Percentiles rank a stretch among this genome's conserved stretches.
Evolutionary conservation across 2,888 invertebrate genomes (phyloP).

Genomic region (Dryadula phaetusa): DNA sequence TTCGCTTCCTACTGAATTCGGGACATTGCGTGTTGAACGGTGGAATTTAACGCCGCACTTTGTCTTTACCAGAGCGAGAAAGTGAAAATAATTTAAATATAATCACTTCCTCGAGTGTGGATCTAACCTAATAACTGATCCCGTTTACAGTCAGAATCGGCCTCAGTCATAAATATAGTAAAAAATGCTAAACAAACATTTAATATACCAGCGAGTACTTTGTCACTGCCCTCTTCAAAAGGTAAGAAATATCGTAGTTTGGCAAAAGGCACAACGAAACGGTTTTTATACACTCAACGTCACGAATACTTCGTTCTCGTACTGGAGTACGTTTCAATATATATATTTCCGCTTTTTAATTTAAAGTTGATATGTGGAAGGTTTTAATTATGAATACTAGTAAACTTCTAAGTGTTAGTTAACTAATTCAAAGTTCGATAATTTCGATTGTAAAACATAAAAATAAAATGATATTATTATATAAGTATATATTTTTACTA

Average conservation of each 20-base stretch:
- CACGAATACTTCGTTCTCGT: constrained; percentile 29
- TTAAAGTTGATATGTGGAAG: neutral
- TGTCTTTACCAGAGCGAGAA: no score
- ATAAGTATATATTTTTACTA: no score
- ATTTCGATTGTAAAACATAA: no score
- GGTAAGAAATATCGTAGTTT: constrained; percentile 24
- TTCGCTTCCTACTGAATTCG: no score
- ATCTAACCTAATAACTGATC: no score
- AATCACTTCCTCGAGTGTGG: no score
- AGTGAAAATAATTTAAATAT: no score
- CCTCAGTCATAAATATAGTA: neutral
- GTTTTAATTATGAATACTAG: neutral
- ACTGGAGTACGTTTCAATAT: constrained; percentile 37
- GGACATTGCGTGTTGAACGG: no score
- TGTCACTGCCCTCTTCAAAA: constrained; percentile 20
- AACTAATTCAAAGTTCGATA: no score
- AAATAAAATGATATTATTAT: no score
- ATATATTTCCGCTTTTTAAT: constrained; percentile 29
- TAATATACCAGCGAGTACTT: neutral
- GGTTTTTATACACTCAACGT: constrained; percentile 24
- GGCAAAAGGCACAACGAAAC: constrained; percentile 24
- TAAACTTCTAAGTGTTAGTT: neutral
- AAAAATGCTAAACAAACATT: neutral
- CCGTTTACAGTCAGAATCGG: no score
- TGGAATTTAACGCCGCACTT: no score